These are phyloP conservation scores for Rhagoletis zephyria DNA, from an alignment of 1,140 invertebrate species.

Conservation along the genomic window DNA sequence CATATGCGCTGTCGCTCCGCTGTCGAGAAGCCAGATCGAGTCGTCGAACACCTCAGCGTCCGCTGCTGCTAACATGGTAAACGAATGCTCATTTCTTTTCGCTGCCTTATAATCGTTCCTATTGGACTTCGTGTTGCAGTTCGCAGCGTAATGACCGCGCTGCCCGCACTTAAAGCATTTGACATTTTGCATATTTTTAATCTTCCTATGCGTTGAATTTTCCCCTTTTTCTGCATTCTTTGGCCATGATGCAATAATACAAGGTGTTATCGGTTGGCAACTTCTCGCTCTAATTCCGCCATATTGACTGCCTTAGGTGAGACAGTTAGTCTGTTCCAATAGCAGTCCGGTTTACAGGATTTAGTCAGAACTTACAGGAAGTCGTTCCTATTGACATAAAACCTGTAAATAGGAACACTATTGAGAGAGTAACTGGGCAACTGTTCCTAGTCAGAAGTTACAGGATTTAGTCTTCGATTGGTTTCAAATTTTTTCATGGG, in stretches of 20 bases:
- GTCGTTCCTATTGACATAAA: no score
- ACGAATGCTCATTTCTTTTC: background rate
- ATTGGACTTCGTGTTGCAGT: background rate
- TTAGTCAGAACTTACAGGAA: no score
- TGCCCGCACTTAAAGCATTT: background rate
- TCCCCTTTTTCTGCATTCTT: background rate
- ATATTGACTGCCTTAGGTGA: background rate
- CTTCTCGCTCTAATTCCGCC: background rate
- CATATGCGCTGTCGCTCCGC: no score
- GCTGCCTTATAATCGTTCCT: background rate
- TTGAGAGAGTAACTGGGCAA: no score
- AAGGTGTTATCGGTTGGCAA: no score
- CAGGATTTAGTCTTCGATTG: no score
- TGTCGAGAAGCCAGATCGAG: constrained; percentile 37
- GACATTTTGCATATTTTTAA: background rate
- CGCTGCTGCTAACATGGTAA: constrained; percentile 30
- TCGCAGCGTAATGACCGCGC: background rate
- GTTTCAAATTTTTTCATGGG: no score
- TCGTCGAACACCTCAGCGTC: background rate
- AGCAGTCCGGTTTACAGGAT: no score
- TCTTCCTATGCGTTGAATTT: background rate
- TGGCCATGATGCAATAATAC: background rate
- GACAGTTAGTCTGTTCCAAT: no score
- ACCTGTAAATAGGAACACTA: no score
- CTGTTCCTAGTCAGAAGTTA: no score